These are phyloP conservation scores for Sipha maydis DNA, from an alignment of 2,888 invertebrate genomes.

Conservation along the genomic window DNA sequence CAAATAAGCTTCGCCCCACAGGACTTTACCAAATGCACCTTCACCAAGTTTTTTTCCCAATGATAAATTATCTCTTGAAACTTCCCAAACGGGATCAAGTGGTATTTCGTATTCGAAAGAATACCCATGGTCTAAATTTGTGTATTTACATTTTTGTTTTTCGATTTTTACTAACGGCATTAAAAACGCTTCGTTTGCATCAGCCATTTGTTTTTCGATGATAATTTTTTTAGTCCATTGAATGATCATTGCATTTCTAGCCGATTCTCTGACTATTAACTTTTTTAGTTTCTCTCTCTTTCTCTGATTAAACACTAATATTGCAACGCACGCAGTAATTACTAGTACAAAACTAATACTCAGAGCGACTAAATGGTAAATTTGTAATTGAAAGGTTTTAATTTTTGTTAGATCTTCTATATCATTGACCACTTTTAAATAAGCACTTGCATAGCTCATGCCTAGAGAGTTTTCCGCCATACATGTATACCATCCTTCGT, in stretches of 20 bases:
- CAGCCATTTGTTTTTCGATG: conserved; percentile 77
- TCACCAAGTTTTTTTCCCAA: conserved; percentile 91
- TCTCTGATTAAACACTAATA: conserved; percentile 47
- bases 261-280: conserved; percentile 81
- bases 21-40: conserved; percentile 97
- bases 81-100: conserved; percentile 94
- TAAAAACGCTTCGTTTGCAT: conserved; percentile 74
- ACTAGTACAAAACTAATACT: conserved; percentile 66
- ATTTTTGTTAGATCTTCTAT: conserved; percentile 64
- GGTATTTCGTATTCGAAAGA: conserved; percentile 87
- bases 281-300: conserved; percentile 79
- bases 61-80: conserved; percentile 80
- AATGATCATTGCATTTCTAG: conserved; percentile 82
- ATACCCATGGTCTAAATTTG: conserved; percentile 33
- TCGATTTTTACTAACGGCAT: conserved; percentile 93
- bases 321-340: conserved; percentile 24
- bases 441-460: conserved; percentile 80
- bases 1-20: conserved; percentile 83
- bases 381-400: conserved; percentile 24
- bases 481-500: conserved; percentile 73
- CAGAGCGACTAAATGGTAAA: conserved; percentile 39
- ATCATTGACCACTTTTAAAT: conserved; percentile 84
- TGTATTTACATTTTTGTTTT: conserved; percentile 76
- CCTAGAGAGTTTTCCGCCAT: conserved; percentile 90
- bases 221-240: conserved; percentile 92